Percentiles rank a stretch among this genome's conserved stretches.
Evolutionary conservation across 2,797 vertebrate species (phyloP).

Genomic region (Euphonia xanthogaster): DNA sequence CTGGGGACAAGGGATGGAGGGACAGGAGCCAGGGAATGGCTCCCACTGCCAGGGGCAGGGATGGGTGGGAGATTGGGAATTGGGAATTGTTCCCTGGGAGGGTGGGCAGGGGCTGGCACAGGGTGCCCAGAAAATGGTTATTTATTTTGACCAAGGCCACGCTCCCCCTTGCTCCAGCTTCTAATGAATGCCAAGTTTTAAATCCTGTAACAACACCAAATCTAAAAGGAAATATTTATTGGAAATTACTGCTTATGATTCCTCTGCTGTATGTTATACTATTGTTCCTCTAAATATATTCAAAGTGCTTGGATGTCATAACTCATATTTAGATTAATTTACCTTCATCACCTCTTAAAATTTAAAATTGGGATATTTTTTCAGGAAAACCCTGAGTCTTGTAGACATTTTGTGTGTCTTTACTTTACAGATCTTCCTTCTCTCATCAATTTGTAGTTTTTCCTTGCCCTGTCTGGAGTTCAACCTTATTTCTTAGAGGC

Average conservation of each 20-base stretch:
- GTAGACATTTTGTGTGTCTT: neutral
- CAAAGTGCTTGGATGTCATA: neutral
- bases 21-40: neutral
- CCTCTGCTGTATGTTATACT: neutral
- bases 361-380: neutral
- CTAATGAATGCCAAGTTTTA: neutral
- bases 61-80: fast-evolving
- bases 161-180: neutral
- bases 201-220: neutral
- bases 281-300: neutral
- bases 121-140: neutral
- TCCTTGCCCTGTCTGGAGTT: neutral
- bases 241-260: neutral
- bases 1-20: neutral
- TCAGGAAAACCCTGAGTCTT: neutral
- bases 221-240: neutral
- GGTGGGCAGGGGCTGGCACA: neutral
- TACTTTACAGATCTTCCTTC: neutral
- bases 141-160: neutral
- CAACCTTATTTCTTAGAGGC: neutral
- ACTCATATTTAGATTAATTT: neutral
- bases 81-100: neutral
- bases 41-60: neutral
- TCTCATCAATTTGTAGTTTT: neutral
- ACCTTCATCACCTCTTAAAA: neutral